Percentiles rank a stretch among this genome's conserved stretches.
Conservation (phyloP, 2,797 vertebrate genomes). For the Bryconaethiops microstoma region DNA sequence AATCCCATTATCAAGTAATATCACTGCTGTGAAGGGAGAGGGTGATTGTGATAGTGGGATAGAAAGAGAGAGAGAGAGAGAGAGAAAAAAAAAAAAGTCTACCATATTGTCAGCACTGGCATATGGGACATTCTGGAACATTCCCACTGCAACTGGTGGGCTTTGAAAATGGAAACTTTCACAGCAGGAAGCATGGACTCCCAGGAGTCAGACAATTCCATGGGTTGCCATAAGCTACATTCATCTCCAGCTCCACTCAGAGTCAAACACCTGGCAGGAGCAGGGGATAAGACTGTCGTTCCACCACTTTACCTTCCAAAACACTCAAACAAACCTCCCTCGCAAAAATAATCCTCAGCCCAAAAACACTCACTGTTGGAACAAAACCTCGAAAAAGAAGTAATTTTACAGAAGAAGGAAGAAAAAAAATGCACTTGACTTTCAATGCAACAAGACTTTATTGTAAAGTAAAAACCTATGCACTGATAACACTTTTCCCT, state of each 20-base stretch:
- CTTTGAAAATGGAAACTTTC: constrained; percentile 92
- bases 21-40: neutral
- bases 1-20: constrained; percentile 48
- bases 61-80: neutral
- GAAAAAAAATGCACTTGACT: no score
- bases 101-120: constrained; percentile 76
- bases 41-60: neutral
- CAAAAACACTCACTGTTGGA: no score
- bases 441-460: no score
- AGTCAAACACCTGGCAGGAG: constrained; percentile 88
- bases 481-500: no score
- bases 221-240: constrained; percentile 83
- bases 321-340: constrained; percentile 56
- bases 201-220: constrained; percentile 82
- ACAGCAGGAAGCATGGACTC: constrained; percentile 84
- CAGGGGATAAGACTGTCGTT: constrained; percentile 77
- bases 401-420: no score
- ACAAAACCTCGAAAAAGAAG: no score
- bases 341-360: constrained; percentile 72
- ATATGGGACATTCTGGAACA: constrained; percentile 79
- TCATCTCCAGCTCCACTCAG: constrained; percentile 83
- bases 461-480: no score
- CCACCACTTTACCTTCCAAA: constrained; percentile 61
- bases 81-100: constrained; percentile 64
- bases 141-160: constrained; percentile 80